Conservation (phyloP, 2,797 vertebrate genomes). For the Channallabes apus region DNA sequence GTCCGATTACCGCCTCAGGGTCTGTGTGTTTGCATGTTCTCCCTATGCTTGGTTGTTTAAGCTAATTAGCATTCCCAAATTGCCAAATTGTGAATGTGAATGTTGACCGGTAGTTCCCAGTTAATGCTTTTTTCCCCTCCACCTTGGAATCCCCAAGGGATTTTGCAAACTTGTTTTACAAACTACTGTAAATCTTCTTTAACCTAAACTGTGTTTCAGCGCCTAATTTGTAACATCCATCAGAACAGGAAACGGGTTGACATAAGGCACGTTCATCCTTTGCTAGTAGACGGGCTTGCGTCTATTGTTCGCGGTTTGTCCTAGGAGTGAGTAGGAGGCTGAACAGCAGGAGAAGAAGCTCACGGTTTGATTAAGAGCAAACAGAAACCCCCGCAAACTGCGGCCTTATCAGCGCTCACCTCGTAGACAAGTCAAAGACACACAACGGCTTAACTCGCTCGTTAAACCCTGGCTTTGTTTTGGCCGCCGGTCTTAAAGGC, state of each 20-base stretch:
- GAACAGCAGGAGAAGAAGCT: background rate
- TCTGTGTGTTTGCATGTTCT: too few relatives aligned
- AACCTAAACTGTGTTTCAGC: slow-evolving; percentile 22
- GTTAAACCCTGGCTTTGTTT: slow-evolving; percentile 19
- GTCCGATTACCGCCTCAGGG: too few relatives aligned
- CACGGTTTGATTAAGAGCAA: slow-evolving; percentile 25
- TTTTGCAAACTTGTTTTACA: slow-evolving; percentile 1
- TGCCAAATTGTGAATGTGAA: too few relatives aligned
- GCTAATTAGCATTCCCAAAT: too few relatives aligned
- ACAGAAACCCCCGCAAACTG: slow-evolving; percentile 9
- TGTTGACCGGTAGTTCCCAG: background rate
- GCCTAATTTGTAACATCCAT: slow-evolving; percentile 25
- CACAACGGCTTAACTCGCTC: background rate
- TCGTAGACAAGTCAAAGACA: background rate
- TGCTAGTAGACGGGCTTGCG: background rate
- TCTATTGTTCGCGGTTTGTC: slow-evolving; percentile 9
- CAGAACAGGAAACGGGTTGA: slow-evolving; percentile 26
- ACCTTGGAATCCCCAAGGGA: background rate
- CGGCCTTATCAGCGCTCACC: background rate
- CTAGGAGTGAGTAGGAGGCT: slow-evolving; percentile 13
- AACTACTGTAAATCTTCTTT: slow-evolving; percentile 21
- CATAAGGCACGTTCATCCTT: background rate
- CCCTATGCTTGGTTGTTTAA: too few relatives aligned
- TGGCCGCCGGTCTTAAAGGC: background rate
- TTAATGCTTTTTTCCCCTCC: background rate